Evolutionary conservation across 2,888 invertebrate genomes (phyloP), one percentile per base, ranked within the genome.

Genomic region (Synanthedon myopaeformis): DNA sequence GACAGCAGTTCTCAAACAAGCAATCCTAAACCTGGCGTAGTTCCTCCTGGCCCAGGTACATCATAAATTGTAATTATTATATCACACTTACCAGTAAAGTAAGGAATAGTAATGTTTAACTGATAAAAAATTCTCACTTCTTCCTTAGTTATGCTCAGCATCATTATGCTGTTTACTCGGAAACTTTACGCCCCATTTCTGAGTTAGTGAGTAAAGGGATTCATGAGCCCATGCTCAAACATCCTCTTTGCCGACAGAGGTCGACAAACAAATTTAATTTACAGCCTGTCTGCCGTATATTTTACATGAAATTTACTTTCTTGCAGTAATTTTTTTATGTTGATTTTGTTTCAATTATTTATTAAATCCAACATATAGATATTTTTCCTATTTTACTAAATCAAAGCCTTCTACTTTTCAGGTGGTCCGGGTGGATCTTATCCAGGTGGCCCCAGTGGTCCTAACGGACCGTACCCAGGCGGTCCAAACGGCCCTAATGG

Each of bases 1-100:
- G 89, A 88, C 63, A 88, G 81, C 62, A 64, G 76, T 50, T 77
- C 80, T 13, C 80, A 82, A 56, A 79, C 76, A 6, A 82, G 76
- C 63, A 79, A 79, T 61, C 77, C 81, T 0, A 74, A 69, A 19
- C 82, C 84, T 17, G 74, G 74, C 35, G 72, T 77, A 41, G 60
- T 73, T 10, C 73, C 76, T 58, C 77, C 79, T 54, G 77, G 82
- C 58, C 67, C 65, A 67, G 73, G 71, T 72, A 58, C 57, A 42
- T 17, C 52, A 45, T 45, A 6, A 12, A 45, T 2, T 49, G 10
- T 35, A 35, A 35, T 35, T 8, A 35, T 35, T 35, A 35, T 35
- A 35, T 10, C 10, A 35, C 35, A 10, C 28, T 28, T 28, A 28
- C 8, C 10, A 35, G 35, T 35, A 35, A 35, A 3, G 35, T 35